A percentile compares a stretch with the other conserved stretches of the same genome.
These are phyloP conservation scores for Eulemur macaco DNA, from an alignment of 2,113 vertebrate genomes.

Conservation along the genomic window DNA sequence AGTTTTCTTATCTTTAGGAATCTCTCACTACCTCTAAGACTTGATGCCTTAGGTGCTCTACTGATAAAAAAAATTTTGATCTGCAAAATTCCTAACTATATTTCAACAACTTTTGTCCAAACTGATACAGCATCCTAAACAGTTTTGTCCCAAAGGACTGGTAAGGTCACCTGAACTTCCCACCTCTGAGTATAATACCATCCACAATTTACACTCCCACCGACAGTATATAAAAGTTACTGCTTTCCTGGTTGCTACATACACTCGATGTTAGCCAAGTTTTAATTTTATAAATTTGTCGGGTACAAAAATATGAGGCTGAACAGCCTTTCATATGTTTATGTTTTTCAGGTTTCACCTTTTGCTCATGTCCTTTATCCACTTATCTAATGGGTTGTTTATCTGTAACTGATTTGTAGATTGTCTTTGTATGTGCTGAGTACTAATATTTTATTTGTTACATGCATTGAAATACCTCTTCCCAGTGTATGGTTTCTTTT, in stretches of 20 bases:
- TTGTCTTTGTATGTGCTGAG: not conserved
- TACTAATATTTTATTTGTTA: not conserved
- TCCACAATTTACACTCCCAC: not conserved
- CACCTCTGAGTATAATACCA: not conserved
- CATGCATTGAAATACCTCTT: not conserved
- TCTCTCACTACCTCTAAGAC: not conserved
- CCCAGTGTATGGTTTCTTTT: not conserved
- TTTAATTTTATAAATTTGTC: not conserved
- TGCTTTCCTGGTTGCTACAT: not conserved
- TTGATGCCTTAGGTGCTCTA: not conserved
- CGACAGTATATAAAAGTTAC: not conserved
- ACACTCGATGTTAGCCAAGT: not conserved
- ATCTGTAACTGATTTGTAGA: not conserved
- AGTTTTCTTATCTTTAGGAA: not conserved
- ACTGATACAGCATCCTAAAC: not conserved
- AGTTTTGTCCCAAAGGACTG: not conserved
- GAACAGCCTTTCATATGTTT: not conserved
- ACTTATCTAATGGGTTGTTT: not conserved
- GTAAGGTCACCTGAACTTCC: not conserved
- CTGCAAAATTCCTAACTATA: not conserved
- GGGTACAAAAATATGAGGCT: not conserved
- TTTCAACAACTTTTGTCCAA: not conserved
- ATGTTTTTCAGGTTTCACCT: not conserved
- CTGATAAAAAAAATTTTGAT: not conserved
- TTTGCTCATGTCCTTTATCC: not conserved